Evolutionary conservation across 1,140 invertebrate species (phyloP), one percentile per base, ranked within the genome.

Genomic region (Centruroides vittatus): DNA sequence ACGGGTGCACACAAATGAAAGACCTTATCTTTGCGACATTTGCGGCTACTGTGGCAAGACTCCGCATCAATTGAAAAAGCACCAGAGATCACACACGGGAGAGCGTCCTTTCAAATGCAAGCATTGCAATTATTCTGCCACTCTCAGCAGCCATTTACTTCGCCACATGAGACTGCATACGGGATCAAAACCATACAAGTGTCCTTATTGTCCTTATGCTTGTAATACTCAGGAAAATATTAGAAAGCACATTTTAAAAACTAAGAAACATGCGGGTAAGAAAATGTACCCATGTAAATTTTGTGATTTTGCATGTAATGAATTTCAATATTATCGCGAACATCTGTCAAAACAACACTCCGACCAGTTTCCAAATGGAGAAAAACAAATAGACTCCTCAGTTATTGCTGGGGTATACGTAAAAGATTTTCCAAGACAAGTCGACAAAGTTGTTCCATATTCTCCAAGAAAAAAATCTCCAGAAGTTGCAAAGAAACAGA

Each of bases 221-320:
- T 89, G 88, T 70, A 89, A 84, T 65, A 86, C 82, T 66, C 76
- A 89, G 82, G 89, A 91, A 72, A 92, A 92, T 72, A 78, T 93
- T 7, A 79, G 89, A 3, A 92, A 91, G 68, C 89, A 93, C 73
- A 81, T 89, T 5, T 71, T 89, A 0, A 83, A 82, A n/a, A 88
- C 86, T 3, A 82, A 79, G 57, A 81, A 84, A 52, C 89, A 93
- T 73, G 78, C 80, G 1, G 87, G 86, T 5, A 80, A 84, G 67
- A 82, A 73, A 60, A 79, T 92, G 10, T 93, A 92, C 73, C 81
- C 84, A 35, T 93, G 89, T 70, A 74, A 77, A 35, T 73, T 77
- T 55, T 88, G 85, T 69, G 47, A 73, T 62, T 84, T 76, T 70
- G 74, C 72, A 61, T 80, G 80, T 3, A 87, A 89, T 71, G 78